Evolutionary conservation across 2,888 invertebrate genomes (phyloP).

Genomic region (Ferdinandea cuprea): DNA sequence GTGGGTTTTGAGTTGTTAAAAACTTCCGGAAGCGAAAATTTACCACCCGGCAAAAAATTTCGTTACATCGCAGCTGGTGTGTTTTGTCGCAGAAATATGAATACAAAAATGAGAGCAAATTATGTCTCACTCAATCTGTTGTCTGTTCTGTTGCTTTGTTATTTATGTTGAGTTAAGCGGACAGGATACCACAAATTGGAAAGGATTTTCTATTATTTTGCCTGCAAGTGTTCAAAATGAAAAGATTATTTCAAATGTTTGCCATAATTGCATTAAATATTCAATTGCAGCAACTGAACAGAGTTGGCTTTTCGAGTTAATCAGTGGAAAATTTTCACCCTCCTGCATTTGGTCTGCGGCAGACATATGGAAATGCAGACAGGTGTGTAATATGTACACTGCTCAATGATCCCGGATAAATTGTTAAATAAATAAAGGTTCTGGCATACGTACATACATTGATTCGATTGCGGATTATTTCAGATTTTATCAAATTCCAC

Average conservation of each 20-base stretch:
- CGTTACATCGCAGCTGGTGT: conserved; percentile 28
- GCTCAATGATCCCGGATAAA: conserved; percentile 42
- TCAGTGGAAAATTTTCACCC: conserved; percentile 36
- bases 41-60: conserved; percentile 20
- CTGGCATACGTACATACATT: background rate
- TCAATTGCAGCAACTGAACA: conserved; percentile 22
- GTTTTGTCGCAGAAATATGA: conserved; percentile 31
- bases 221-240: background rate
- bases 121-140: background rate
- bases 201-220: conserved; percentile 1
- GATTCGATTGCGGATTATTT: background rate
- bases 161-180: no score
- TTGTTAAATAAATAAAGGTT: conserved; percentile 8
- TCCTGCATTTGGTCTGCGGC: conserved; percentile 17
- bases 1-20: conserved; percentile 51
- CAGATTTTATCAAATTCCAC: background rate
- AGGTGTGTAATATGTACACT: background rate
- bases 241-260: background rate
- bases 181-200: no score
- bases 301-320: conserved; percentile 10
- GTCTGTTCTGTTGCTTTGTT: background rate
- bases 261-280: conserved; percentile 15
- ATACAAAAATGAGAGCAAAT: conserved; percentile 3
- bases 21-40: conserved; percentile 60
- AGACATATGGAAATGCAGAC: conserved; percentile 17